Conservation (phyloP, 2,113 vertebrate genomes). For the Mus spicilegus region DNA sequence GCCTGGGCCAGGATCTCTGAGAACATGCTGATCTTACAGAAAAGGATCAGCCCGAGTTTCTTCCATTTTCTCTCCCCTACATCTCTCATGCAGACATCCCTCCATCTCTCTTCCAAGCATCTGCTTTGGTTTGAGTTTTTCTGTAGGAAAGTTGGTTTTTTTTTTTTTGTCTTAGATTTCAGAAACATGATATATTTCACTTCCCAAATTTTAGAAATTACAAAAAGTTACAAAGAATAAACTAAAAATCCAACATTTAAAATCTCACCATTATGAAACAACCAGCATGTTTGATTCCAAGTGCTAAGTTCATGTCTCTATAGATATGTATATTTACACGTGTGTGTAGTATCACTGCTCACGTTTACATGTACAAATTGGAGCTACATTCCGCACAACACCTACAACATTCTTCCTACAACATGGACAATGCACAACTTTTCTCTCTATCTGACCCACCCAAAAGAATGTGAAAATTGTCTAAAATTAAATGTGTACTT, state of each 20-base stretch:
- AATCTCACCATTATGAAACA: not conserved
- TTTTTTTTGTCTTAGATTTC: not conserved
- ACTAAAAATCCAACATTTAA: not conserved
- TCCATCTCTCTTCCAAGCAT: not conserved
- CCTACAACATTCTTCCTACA: not conserved
- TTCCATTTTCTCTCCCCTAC: not conserved
- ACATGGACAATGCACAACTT: not conserved
- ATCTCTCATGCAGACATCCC: slow-evolving; percentile 12
- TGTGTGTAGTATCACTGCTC: not conserved
- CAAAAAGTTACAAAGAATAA: not conserved
- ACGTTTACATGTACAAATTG: not conserved
- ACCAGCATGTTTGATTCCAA: not conserved
- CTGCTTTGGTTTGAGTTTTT: slow-evolving; percentile 16
- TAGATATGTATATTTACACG: not conserved
- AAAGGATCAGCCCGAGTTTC: not conserved
- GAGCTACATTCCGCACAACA: not conserved
- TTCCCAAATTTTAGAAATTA: slow-evolving; percentile 26
- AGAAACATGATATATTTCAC: not conserved
- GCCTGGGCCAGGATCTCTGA: not conserved
- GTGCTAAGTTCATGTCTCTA: not conserved
- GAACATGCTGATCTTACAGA: not conserved
- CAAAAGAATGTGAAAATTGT: not conserved
- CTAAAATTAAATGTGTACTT: not conserved
- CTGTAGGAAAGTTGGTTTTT: not conserved
- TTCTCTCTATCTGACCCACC: not conserved